Evolutionary conservation across 2,797 vertebrate genomes (phyloP), one percentile per base, ranked within the genome.

Genomic region (Acropternis orthonyx): DNA sequence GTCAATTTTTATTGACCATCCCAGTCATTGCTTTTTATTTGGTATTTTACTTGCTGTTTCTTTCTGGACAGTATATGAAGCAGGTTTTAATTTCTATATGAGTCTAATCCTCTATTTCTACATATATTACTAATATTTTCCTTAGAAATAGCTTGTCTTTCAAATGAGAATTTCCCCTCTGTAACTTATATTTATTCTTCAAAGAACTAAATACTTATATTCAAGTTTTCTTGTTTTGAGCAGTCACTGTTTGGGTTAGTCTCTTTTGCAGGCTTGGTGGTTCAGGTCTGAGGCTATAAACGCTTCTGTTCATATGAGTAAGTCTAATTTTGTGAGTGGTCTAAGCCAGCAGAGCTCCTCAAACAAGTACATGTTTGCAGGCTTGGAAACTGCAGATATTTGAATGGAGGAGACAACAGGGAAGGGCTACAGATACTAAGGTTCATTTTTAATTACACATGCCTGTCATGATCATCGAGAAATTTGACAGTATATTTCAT

Each of bases 251-350:
- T 88, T 41, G 49, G 79, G 72, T 51, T 85, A 55, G 68, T 62
- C 51, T 75, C 80, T 37, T 56, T 55, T 69, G 49, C 56, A 49
- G 73, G 69, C 71, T 36, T 90, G 43, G n/a, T 51, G n/a, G 43
- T 66, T 94, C 54, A 55, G 52, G 74, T 92, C 73, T 69, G 85
- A 87, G 73, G 78, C 83, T 89, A 46, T 32, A 87, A 90, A 48
- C 65, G 37, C 67, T 84, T 82, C 69, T 63, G 61, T 76, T 79
- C 1, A 2, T 89, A 55, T 66, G 65, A 93, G 72, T 68, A 93
- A 93, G 43, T 71, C 94, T 75, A 66, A 78, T 93, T 95, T 78
- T 83, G 82, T 94, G 63, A 93, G 62, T 73, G 73, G 83, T 51
- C 41, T 13, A 74, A 92, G 79, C 27, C 89, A 88, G 81, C 79